Evolutionary conservation across 2,888 invertebrate genomes (phyloP).

Genomic region (Caenorhabditis sp.): DNA sequence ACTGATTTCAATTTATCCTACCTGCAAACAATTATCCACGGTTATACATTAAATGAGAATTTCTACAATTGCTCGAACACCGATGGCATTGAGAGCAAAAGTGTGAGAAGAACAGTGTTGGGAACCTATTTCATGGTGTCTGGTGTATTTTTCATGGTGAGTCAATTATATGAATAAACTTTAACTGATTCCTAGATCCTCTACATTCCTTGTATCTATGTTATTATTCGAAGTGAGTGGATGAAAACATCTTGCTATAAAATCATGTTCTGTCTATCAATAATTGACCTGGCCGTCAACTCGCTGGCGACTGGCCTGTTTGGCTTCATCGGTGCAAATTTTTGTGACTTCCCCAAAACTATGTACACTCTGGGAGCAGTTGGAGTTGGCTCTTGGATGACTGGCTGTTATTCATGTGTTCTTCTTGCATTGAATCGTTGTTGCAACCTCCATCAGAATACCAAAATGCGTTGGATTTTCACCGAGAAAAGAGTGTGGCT

Average conservation of each 20-base stretch:
- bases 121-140: constrained; percentile 19
- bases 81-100: constrained; percentile 4
- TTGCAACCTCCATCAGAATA: constrained; percentile 27
- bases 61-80: constrained; percentile 25
- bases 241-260: constrained; percentile 36
- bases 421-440: constrained; percentile 31
- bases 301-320: constrained; percentile 25
- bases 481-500: constrained; percentile 14
- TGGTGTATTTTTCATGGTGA: constrained; percentile 18
- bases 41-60: constrained; percentile 10
- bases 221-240: constrained; percentile 17
- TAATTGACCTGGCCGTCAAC: constrained; percentile 27
- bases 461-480: constrained; percentile 18
- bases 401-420: constrained; percentile 27
- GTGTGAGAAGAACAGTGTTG: constrained; percentile 5
- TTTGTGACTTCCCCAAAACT: constrained; percentile 17
- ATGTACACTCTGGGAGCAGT: constrained; percentile 22
- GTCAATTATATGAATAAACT: constrained; percentile 1
- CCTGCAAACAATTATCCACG: no score
- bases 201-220: constrained; percentile 25
- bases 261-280: constrained; percentile 29
- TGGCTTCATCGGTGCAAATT: constrained; percentile 18
- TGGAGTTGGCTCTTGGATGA: constrained; percentile 37
- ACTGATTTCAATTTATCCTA: no score
- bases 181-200: not conserved